Base-by-base conservation (phyloP, 2,113 vertebrate genomes). In the Turdus rufiventris region DNA sequence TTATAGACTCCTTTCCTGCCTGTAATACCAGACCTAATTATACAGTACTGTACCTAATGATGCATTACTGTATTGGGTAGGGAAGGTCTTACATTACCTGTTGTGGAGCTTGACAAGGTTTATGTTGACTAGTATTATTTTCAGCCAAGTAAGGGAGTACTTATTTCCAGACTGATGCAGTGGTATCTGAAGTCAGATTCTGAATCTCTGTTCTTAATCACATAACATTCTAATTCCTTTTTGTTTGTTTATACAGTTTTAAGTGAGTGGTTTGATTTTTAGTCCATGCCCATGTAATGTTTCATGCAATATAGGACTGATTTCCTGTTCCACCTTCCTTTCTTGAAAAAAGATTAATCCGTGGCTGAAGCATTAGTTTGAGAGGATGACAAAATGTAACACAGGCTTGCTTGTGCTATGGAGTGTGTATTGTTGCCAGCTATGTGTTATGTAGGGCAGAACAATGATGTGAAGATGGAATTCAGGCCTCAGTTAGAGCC, bases 1-100 rank as follows among this genome's bases (percentile, higher is more conserved):
- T 26, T 45, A 79, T 8, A 65, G 53, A 26, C 42, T 82, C 58
- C 33, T 82, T 65, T 91, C 50, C 81, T 82, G 36, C 53, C 73
- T 94, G 66, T 93, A 91, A 85, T 61, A 77, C 26, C 57, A 76
- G 66, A 68, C 33, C 38, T 94, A 91, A 89, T 89, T 77, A 87
- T 74, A 61, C 53, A 78, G 57, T 92, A 36, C 63, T 75, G 57
- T 56, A 43, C 15, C 80, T 95, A 95, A 95, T 91, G 70, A 86
- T 91, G 53, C 56, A 61, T 89, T 87, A 61, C 70, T 87, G 54
- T 63, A 36, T 33, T 81, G 92, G 84, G 91, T 40, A 91, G 79
- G 80, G 80, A 80, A 77, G 75, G 29, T n/a, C 48, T 70, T 91
- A 19, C 20, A 29, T 57, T 74, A 70, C 76, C 17, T 93, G 36